Base-by-base conservation (phyloP, 2,113 vertebrate genomes). In the Anser brachyrhynchus region DNA sequence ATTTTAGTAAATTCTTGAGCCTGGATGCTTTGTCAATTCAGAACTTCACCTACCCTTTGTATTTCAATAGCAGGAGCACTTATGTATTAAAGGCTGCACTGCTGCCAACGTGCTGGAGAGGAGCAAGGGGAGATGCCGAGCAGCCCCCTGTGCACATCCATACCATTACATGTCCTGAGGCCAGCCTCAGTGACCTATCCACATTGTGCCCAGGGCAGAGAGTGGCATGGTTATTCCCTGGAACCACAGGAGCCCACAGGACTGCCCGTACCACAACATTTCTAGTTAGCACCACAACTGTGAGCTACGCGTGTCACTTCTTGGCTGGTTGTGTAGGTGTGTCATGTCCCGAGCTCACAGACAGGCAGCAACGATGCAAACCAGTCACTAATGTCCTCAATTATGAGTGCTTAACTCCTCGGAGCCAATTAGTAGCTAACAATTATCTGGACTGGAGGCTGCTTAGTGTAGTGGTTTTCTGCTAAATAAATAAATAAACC, bases 151-250 rank as follows among this genome's bases (percentile, higher is more conserved):
- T 11, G 39, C 55, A 15, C 5, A 1, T 55, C 65, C 3, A 0
- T 18, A 64, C 87, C 1, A 0, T 11, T 11, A 2, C 33, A 35
- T 10, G 19, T 61, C 7, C 0, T 1, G 1, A 26, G 52, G 72
- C 33, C 23, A 6, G 44, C 81, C 54, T 37, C 35, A 10, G 35
- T 23, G 61, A 62, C 61, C 6, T 23, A 4, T 35, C 23, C 35
- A 25, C 26, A 5, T 33, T 39, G 35, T 39, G 35, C 35, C 23
- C 51, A 25, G 66, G 43, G 23, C 65, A 76, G 4, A 31, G 28
- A 21, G 71, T 6, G 7, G n/a, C 77, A 58, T 10, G 4, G 29
- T 16, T 9, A 35, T 78, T 78, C 49, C 5, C 46, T 58, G 74
- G 4, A 11, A 44, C 35, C 31, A 43, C 43, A 26, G 13, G 17